Evolutionary conservation across 1,140 invertebrate genomes (phyloP).

Genomic region (Ceratina japonica): DNA sequence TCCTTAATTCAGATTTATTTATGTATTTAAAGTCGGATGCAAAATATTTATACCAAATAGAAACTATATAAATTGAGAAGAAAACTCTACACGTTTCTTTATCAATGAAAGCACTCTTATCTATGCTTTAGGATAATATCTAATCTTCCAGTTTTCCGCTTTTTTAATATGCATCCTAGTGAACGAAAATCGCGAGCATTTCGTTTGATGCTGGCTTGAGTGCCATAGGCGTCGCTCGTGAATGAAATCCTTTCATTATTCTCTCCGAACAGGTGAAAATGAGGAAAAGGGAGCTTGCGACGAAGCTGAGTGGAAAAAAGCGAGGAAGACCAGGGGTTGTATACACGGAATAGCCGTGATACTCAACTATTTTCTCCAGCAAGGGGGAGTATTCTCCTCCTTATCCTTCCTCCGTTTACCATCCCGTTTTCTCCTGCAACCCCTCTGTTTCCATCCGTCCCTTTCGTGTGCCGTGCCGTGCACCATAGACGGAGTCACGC

Average conservation of each 20-base stretch:
- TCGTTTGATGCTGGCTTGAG: background rate
- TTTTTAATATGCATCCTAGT: too few relatives aligned
- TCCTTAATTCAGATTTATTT: too few relatives aligned
- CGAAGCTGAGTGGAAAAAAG: background rate
- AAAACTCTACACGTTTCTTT: too few relatives aligned
- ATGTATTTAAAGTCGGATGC: too few relatives aligned
- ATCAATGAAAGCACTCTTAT: too few relatives aligned
- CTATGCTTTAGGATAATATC: too few relatives aligned
- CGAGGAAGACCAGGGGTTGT: background rate
- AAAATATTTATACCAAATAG: too few relatives aligned
- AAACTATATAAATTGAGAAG: too few relatives aligned
- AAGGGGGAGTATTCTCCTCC: background rate
- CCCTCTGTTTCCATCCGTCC: background rate
- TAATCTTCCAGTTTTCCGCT: too few relatives aligned
- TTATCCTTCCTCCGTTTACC: background rate
- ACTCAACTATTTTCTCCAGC: constrained; percentile 18
- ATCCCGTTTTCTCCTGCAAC: background rate
- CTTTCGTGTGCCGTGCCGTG: background rate
- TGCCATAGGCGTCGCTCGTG: background rate
- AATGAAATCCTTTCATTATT: constrained; percentile 16
- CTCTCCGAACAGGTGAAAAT: background rate
- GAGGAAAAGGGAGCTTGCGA: background rate
- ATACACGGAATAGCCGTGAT: constrained; percentile 7
- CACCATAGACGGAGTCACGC: constrained; percentile 35
- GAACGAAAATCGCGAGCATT: background rate